Evolutionary conservation across 2,888 invertebrate species (phyloP).

Genomic region (Kuschelorhynchus macadamiae): DNA sequence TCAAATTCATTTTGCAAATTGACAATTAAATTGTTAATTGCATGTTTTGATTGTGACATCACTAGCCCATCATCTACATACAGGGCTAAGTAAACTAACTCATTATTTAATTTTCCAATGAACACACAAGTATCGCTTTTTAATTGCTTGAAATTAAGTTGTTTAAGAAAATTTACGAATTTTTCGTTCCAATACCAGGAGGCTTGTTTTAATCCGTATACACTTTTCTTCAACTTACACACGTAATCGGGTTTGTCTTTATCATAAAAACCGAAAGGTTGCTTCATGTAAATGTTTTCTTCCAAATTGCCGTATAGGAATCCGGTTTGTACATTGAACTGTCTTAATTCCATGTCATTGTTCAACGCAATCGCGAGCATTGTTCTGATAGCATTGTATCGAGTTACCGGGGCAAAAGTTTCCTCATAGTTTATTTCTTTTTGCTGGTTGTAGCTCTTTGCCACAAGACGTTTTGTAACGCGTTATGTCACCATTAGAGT

Average conservation of each 20-base stretch:
- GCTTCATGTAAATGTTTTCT: too few species aligned
- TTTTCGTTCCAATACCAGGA: slow-evolving; percentile 10
- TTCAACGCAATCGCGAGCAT: background rate
- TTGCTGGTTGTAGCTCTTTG: too few species aligned
- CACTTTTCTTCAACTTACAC: slow-evolving; percentile 17
- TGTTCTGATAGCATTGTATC: too few species aligned
- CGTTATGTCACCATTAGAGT: background rate
- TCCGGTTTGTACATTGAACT: too few species aligned
- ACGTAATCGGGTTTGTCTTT: too few species aligned
- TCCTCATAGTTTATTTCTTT: too few species aligned
- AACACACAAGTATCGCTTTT: slow-evolving; percentile 11
- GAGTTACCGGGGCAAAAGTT: too few species aligned
- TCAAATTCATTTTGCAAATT: slow-evolving; percentile 20
- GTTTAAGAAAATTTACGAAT: slow-evolving; percentile 5
- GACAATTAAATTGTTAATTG: background rate
- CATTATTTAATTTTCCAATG: slow-evolving; percentile 4
- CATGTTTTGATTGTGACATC: background rate
- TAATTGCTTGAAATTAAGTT: slow-evolving; percentile 1
- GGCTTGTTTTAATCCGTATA: slow-evolving; percentile 28
- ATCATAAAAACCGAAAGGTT: too few species aligned
- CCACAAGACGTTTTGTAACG: too few species aligned
- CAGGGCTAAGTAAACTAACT: slow-evolving; percentile 13
- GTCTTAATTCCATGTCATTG: too few species aligned
- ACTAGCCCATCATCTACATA: slow-evolving; percentile 34
- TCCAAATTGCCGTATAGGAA: too few species aligned